Conservation (phyloP, 2,797 vertebrate genomes). For the Artibeus jamaicensis region DNA sequence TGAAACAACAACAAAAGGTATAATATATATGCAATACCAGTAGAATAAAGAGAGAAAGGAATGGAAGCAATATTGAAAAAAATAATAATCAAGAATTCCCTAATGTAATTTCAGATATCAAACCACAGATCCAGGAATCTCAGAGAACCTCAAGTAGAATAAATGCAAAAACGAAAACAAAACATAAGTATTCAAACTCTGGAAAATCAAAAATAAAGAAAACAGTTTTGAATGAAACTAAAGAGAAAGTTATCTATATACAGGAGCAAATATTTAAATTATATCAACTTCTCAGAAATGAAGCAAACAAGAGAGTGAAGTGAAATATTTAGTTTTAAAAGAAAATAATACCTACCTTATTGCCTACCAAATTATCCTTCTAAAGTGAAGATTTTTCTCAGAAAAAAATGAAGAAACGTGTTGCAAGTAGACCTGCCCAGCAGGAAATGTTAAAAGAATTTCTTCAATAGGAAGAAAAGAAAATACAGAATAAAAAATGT, state of each 20-base stretch:
- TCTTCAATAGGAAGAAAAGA: neutral
- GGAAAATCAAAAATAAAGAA: neutral
- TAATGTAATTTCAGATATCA: slow-evolving; percentile 5
- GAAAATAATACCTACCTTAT: neutral
- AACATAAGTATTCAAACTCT: neutral
- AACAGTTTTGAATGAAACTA: neutral
- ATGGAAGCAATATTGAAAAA: neutral
- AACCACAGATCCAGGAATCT: neutral
- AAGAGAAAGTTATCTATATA: neutral
- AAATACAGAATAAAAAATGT: neutral
- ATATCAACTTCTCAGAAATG: slow-evolving; percentile 18
- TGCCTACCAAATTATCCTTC: neutral
- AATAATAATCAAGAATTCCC: neutral
- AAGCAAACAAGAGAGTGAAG: neutral
- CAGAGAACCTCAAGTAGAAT: neutral
- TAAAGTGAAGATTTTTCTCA: neutral
- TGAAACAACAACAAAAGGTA: neutral
- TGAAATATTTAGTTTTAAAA: neutral
- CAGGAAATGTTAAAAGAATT: neutral
- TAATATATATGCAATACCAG: neutral
- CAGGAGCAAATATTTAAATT: neutral
- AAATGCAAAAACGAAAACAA: neutral
- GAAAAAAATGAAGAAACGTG: too few relatives aligned
- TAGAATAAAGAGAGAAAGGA: neutral
- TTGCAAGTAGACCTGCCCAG: neutral